Percentiles rank a stretch among this genome's conserved stretches.
Evolutionary conservation across 1,140 invertebrate species (phyloP).

Genomic region (Sinonovacula constricta): DNA sequence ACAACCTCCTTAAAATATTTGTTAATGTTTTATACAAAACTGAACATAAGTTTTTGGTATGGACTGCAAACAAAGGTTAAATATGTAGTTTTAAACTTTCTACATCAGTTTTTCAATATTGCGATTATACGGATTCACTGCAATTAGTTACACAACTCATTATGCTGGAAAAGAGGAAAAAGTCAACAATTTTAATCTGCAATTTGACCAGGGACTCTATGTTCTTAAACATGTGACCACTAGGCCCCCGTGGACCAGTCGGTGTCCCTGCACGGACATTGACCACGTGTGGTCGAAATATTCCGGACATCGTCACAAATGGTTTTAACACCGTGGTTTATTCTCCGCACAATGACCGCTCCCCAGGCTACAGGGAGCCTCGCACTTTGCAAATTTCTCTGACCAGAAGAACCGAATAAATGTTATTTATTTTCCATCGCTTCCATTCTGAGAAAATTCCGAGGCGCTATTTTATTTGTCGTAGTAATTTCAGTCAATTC

Average conservation of each 20-base stretch:
- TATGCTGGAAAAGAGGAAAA: too few relatives aligned
- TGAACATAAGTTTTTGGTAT: too few relatives aligned
- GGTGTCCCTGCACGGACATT: not conserved
- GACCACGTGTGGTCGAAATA: not conserved
- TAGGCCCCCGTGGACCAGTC: not conserved
- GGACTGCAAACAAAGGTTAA: too few relatives aligned
- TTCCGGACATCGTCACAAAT: not conserved
- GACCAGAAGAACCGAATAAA: not conserved
- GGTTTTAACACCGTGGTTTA: too few relatives aligned
- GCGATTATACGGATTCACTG: too few relatives aligned
- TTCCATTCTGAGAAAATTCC: not conserved
- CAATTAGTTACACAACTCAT: too few relatives aligned
- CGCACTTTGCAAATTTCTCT: not conserved
- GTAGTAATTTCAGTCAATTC: not conserved
- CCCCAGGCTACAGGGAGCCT: not conserved
- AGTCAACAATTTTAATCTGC: too few relatives aligned
- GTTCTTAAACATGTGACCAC: not conserved
- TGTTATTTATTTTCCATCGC: not conserved
- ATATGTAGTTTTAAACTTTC: too few relatives aligned
- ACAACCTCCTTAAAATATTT: too few relatives aligned
- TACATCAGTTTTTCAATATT: too few relatives aligned
- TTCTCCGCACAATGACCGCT: too few relatives aligned
- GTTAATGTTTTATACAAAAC: too few relatives aligned
- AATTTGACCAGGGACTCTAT: not conserved
- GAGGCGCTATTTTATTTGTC: not conserved